Base-by-base conservation (phyloP, 2,888 invertebrate genomes). In the Galerucella calmariensis region DNA sequence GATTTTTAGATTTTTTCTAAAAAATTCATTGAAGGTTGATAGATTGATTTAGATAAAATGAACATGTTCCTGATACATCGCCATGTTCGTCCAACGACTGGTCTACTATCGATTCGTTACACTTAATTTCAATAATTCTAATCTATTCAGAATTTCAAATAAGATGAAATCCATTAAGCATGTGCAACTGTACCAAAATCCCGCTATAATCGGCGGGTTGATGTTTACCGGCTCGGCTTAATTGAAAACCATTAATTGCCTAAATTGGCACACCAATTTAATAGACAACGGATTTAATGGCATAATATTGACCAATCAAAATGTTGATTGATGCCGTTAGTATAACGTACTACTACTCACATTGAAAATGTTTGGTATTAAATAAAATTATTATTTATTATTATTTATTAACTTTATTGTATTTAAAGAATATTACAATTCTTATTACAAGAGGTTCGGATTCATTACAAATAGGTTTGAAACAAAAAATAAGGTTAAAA, bases 241-340 rank as follows among this genome's bases (percentile, higher is more conserved):
- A 69, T 62, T 69, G 69, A 69, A 69, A 69, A 63, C 62, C 69
- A 69, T 69, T 69, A 62, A 69, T 69, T 62, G 69, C 48, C 51
- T 69, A 61, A 69, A 69, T 69, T 69, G 69, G 69, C 69, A 46
- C 41, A 69, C 46, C 62, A 62, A 69, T 69, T 62, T 69, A 69
- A 69, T 69, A 69, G 69, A 69, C 51, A 62, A 51, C 20, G 69
- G 48, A 63, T 69, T 69, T 62, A 24, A 11, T 35, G 51, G 35
- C 51, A 62, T 62, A 69, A 69, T 53, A 63, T 63, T 69, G 51
- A 69, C 69, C 24, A 46, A 24, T 10, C 48, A 27, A 58, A 62
- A 35, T 53, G 69, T 63, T 62, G 69, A 53, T 27, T 61, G 35
- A 62, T 24, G 48, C 53, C 16, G 35, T 69, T 69, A 69, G 11